Conservation (phyloP, 2,113 vertebrate species). For the Catharus bicknelli region DNA sequence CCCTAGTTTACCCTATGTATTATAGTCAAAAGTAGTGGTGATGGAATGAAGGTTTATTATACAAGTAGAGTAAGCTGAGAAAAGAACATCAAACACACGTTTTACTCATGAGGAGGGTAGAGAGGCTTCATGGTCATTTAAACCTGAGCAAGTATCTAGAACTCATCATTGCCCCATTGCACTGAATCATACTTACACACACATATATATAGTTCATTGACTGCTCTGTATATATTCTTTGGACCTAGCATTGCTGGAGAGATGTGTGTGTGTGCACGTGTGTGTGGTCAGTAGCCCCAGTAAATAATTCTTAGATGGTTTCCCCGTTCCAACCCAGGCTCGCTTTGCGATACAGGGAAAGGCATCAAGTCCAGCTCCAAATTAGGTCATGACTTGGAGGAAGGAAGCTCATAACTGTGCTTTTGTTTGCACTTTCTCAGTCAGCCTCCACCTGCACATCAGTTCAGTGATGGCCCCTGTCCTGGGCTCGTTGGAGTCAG, state of each 20-base stretch:
- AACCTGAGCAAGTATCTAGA: conserved; percentile 37
- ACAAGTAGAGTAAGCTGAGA: conserved; percentile 39
- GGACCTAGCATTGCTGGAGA: conserved; percentile 43
- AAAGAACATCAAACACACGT: conserved; percentile 32
- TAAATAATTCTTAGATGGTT: neutral
- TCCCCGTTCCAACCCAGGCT: neutral
- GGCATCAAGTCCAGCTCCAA: neutral
- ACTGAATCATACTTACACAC: conserved; percentile 24
- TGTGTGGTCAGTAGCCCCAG: neutral
- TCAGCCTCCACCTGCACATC: neutral
- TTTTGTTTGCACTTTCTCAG: neutral
- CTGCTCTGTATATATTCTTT: conserved; percentile 54
- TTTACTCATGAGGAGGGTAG: conserved; percentile 34
- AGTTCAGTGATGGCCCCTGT: neutral
- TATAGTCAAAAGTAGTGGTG: conserved; percentile 58
- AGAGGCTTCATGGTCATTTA: conserved; percentile 14
- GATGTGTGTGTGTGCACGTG: neutral
- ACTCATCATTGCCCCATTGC: neutral
- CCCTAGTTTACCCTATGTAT: conserved; percentile 60
- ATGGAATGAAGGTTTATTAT: conserved; percentile 29
- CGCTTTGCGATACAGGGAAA: neutral
- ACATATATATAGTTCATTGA: conserved; percentile 43
- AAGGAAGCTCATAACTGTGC: neutral
- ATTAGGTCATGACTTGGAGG: neutral
- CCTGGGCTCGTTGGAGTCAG: neutral